Evolutionary conservation across 2,888 invertebrate genomes (phyloP), one percentile per base, ranked within the genome.

Genomic region (Agrochola lota): DNA sequence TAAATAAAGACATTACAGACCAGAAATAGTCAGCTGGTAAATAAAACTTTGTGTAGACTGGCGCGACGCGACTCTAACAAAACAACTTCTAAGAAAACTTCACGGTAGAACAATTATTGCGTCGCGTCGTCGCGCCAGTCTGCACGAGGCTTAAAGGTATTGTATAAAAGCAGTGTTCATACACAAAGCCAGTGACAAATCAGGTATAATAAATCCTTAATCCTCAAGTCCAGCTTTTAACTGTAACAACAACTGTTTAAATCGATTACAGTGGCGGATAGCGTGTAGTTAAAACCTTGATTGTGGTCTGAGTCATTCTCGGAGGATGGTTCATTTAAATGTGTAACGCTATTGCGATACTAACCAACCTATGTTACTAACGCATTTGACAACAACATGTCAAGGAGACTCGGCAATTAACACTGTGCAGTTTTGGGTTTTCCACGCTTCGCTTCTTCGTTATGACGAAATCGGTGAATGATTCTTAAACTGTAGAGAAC

Each of bases 351-450:
- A 72, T 69, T 55, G 68, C 49, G 62, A 76, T 71, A 76, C 68
- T 63, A 62, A 66, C 69, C 40, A 30, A 30, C 9, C 30, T 30
- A 60, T 9, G 30, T 66, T 57, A 62, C 62, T 40, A 66, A 77
- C 46, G 30, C 55, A 46, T 81, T 67, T 75, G 57, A 68, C 76
- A 75, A 71, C 66, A 76, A 52, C 63, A 73, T 78, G 75, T 81
- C 83, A 88, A 81, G 83, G 83, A 73, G 26, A 78, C 30, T 75
- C 49, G 30, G 59, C 60, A 85, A 71, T 83, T 75, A 78, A 78
- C 86, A 77, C 71, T 63, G 49, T 43, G 49, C 55, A 52, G 17
- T 70, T 81, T 80, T 75, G 74, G 78, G n/a, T 74, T 80, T 81
- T 68, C 63, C 73, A 62, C 62, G 30, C 12, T 23, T 30, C 30